phyloP scores from a whole-genome alignment of 2,888 invertebrate species.

The Leptinotarsa rubiginosa region DNA sequence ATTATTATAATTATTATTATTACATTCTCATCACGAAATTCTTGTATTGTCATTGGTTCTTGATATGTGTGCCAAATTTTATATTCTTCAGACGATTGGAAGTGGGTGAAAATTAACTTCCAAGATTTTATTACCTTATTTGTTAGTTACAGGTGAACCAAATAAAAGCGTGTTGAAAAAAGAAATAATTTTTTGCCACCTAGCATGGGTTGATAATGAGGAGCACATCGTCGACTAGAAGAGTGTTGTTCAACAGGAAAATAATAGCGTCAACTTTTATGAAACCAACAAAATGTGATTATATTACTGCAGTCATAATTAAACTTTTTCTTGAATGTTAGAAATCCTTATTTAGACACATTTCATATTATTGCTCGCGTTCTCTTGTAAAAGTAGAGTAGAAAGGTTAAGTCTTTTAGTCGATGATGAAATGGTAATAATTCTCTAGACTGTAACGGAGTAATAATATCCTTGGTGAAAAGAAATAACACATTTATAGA shows the following conservation, averaged over 20 bases:
- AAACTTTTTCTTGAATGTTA: too few relatives aligned
- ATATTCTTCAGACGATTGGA: neutral
- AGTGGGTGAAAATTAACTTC: neutral
- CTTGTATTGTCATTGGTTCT: slow-evolving; percentile 1
- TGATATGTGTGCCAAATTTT: slow-evolving; percentile 1
- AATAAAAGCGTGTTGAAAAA: too few relatives aligned
- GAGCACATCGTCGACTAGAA: neutral
- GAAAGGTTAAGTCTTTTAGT: too few relatives aligned
- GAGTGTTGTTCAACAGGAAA: neutral
- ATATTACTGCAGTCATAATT: neutral
- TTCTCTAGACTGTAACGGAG: too few relatives aligned
- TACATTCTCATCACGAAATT: neutral
- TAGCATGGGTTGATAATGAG: neutral
- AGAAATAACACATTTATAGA: too few relatives aligned
- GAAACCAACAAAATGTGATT: neutral
- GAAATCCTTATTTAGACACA: too few relatives aligned
- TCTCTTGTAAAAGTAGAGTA: too few relatives aligned
- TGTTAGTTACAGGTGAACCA: too few relatives aligned
- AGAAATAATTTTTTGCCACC: neutral
- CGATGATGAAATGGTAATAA: too few relatives aligned
- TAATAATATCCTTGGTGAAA: too few relatives aligned
- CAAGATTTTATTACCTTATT: too few relatives aligned
- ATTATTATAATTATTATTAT: neutral
- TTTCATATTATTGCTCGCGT: too few relatives aligned
- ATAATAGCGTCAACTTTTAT: neutral